These are phyloP conservation scores for Cirrhinus mrigala DNA, from an alignment of 2,797 vertebrate genomes.

Conservation along the genomic window DNA sequence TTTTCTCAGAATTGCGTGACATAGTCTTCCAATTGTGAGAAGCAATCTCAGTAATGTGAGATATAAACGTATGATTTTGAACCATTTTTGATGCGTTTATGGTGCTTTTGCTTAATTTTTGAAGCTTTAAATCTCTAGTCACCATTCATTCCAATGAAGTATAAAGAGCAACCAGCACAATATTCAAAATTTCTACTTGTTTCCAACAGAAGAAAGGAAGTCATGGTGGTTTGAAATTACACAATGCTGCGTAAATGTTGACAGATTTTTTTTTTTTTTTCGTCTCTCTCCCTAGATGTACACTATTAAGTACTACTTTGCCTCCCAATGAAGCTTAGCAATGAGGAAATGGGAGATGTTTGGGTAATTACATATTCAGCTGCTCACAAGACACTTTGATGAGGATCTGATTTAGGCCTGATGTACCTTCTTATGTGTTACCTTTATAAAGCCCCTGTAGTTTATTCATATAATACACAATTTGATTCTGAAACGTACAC, in stretches of 20 bases:
- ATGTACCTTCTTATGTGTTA: neutral
- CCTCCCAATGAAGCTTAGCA: neutral
- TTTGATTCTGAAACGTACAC: conserved; percentile 19
- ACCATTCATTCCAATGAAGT: neutral
- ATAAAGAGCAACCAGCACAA: neutral
- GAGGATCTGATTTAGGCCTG: conserved; percentile 21
- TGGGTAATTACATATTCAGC: conserved; percentile 20
- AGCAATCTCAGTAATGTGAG: too few relatives aligned
- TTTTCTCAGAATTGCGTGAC: too few relatives aligned
- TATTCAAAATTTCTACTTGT: neutral
- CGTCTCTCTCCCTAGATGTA: neutral
- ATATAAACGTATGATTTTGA: neutral
- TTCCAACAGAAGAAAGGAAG: neutral
- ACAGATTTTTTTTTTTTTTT: neutral
- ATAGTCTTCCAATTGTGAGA: too few relatives aligned
- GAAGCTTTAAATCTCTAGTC: neutral
- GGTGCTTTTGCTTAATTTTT: neutral
- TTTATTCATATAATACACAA: conserved; percentile 11
- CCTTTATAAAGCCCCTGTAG: neutral
- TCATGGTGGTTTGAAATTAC: neutral
- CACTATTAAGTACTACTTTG: neutral
- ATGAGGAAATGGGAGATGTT: neutral
- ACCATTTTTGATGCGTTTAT: neutral
- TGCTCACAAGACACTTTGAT: neutral
- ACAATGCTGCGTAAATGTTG: neutral